Evolutionary conservation across 2,113 vertebrate species (phyloP), one percentile per base, ranked within the genome.

Genomic region (Microtus pennsylvanicus): DNA sequence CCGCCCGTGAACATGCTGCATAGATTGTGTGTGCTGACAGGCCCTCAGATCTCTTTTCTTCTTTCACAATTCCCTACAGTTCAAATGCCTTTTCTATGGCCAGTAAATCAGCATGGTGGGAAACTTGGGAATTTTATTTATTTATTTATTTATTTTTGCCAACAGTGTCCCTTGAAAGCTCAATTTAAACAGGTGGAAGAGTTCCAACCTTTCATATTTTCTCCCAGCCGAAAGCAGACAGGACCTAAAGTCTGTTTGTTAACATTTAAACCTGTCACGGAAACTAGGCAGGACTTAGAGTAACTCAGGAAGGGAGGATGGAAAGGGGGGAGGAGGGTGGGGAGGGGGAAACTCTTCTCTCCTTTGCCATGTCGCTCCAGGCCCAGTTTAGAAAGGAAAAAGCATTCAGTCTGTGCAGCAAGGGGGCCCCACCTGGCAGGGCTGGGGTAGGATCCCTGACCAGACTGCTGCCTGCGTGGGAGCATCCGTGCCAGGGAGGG

Each of bases 121-220:
- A 65, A 65, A 45, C 61, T 47, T 47, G 63, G 89, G 89, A 61
- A 88, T 83, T 63, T 78, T 24, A 47, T 87, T 92, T n/a, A n/a
- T n/a, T 86, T 69, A 42, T 42, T 42, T 42, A 42, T 42, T 42
- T 42, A 2, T 2, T 81, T 90, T 47, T 81, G 82, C 50, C 50
- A 69, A 33, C n/a, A 63, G 63, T 21, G 63, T 85, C 78, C 83
- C 80, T 96, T 55, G 52, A 86, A 82, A 77, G 74, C 90, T 93
- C 75, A 72, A 70, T 87, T 85, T 45, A 50, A 93, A 91, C 35
- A 88, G 77, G 80, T 45, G 26, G 65, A 74, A 75, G 90, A 52
- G 58, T 91, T 86, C 77, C 52, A 38, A 92, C 35, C 72, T 22
- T 77, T 90, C 45, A 33, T 38, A 24, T 78, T 85, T 89, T 61